Base-by-base conservation (phyloP, 2,113 vertebrate genomes). In the Megaceryle torquata region DNA sequence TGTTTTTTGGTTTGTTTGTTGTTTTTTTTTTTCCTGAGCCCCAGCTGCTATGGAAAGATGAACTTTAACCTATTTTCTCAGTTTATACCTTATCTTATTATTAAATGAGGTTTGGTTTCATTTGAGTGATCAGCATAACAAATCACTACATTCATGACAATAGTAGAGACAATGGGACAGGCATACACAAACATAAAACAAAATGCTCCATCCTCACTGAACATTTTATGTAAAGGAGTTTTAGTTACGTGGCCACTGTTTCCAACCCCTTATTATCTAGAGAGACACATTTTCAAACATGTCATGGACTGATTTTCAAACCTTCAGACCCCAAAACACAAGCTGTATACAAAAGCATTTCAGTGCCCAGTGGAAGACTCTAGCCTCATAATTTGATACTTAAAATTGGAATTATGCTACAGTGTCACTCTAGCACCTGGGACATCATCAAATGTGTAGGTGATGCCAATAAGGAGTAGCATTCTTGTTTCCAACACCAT, bases 21-120 rank as follows among this genome's bases (percentile, higher is more conserved):
- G 67, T 35, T 48, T 48, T 50, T 50, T 50, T 13, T 24, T 86
- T 68, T 69, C 31, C 25, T 95, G 78, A 91, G 69, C 44, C 19
- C 22, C 81, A 50, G 24, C 64, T 78, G 65, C 86, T 93, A 59
- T 65, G 91, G 82, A 68, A 92, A 95, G 86, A 87, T 94, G 86
- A 96, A 94, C 86, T 72, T 41, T 92, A 88, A 56, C 74, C 72
- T 89, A 39, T 83, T 94, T 94, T 92, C 53, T 21, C 24, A 95
- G 60, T 60, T 75, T 93, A 60, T 76, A 48, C 37, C 59, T 95
- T 95, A 84, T 83, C 63, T 85, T 63, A 68, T 25, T 69, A 46
- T 83, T 87, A 84, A 85, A 80, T 82, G 50, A 59, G 51, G 4
- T 24, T 86, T 94, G 68, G 76, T 86, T 81, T 94, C 67, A 51